Evolutionary conservation across 2,888 invertebrate species (phyloP), one percentile per base, ranked within the genome.

Genomic region (Nomada fucata): DNA sequence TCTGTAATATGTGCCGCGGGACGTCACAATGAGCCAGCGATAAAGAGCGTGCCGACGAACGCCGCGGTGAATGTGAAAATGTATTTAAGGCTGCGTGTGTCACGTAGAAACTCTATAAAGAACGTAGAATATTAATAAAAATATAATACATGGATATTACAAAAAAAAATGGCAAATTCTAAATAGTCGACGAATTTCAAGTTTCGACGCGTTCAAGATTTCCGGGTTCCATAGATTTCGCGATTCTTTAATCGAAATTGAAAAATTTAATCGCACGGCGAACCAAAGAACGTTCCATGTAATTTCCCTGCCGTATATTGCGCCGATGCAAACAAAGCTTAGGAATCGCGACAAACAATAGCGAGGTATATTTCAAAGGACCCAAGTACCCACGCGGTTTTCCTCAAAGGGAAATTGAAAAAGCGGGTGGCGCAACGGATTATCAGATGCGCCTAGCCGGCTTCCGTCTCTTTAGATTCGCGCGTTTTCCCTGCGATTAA

Each of bases 391-490:
- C 71, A 74, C 82, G 74, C 71, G 50, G 42, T 52, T 77, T 76
- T 82, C 73, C 73, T 67, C 70, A 13, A n/a, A 44, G 36, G 18
- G 55, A 64, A 65, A 76, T 77, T 70, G 83, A 71, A 71, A 71
- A 60, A 76, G 73, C 78, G 76, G 65, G 65, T 85, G 81, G 74
- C 74, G 76, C 75, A 85, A 77, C 81, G 72, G 44, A 68, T 76
- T 75, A 81, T 68, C 79, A 71, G 70, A 71, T 59, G 60, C 63
- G 26, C 61, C 63, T 29, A n/a, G 36, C 44, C 57, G 59, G 74
- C 75, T 80, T 79, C 63, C 70, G 63, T 55, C 72, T 57, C 63
- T 47, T 44, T 36, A 69, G 44, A 20, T 57, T 67, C 61, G 44
- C 60, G 47, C 11, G 42, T 73, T 68, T 61, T 61, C 53, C n/a